Evolutionary conservation across 2,113 vertebrate genomes (phyloP).

Genomic region (Oxyruncus cristatus): DNA sequence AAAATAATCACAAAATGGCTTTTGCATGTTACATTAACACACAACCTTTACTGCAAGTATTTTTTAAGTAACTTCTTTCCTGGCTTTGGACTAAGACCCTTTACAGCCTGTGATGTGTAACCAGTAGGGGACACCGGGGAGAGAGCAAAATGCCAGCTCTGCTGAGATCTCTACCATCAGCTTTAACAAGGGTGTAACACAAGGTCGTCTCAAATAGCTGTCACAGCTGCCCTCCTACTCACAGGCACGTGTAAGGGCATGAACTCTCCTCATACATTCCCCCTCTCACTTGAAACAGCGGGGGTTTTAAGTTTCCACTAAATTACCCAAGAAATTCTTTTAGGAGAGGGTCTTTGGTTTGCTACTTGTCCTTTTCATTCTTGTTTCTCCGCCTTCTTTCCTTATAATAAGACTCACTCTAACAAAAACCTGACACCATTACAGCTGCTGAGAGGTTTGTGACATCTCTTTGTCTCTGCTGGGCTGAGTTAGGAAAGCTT

Average conservation of each 20-base stretch:
- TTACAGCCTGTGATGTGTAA: not conserved
- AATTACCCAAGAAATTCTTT: not conserved
- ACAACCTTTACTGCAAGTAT: not conserved
- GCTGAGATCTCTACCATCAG: not conserved
- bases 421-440: not conserved
- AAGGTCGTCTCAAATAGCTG: not conserved
- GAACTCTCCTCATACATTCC: not conserved
- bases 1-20: not conserved
- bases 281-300: not conserved
- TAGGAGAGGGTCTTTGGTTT: not conserved
- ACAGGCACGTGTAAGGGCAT: not conserved
- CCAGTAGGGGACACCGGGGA: not conserved
- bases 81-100: not conserved
- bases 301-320: not conserved
- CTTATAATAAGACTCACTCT: not conserved
- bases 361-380: not conserved
- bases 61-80: not conserved
- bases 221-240: not conserved
- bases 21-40: not conserved
- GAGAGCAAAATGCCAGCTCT: not conserved
- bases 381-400: not conserved
- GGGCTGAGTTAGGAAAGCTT: not conserved
- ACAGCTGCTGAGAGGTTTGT: not conserved
- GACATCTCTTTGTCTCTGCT: not conserved
- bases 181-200: not conserved